A percentile compares a stretch with the other conserved stretches of the same genome.
Conservation (phyloP, 2,888 invertebrate species). For the Cataglyphis livida region DNA sequence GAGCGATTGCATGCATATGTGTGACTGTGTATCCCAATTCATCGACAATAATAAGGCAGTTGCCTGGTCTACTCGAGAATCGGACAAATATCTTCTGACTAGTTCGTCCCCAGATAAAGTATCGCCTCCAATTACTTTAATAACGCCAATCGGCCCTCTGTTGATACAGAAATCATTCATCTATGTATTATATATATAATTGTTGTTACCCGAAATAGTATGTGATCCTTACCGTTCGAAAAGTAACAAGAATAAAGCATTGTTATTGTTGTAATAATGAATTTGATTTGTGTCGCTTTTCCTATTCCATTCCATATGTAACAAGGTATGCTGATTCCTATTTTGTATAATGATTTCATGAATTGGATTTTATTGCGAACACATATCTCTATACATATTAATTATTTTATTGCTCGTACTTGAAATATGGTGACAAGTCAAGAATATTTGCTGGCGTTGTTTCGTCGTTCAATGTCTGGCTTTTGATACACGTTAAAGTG, state of each 20-base stretch:
- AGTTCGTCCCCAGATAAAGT: constrained; percentile 88
- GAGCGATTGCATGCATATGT: constrained; percentile 91
- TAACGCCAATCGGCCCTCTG: constrained; percentile 88
- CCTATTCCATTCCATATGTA: constrained; percentile 88
- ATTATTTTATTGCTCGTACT: constrained; percentile 72
- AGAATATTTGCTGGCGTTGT: constrained; percentile 88
- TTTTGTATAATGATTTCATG: constrained; percentile 43
- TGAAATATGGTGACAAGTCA: constrained; percentile 89
- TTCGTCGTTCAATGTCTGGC: constrained; percentile 90
- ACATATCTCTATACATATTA: not conserved
- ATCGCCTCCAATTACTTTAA: constrained; percentile 87
- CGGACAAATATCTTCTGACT: constrained; percentile 89
- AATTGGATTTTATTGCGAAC: not conserved
- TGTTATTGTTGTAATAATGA: constrained; percentile 86
- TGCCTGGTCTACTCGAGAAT: constrained; percentile 89
- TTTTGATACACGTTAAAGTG: constrained; percentile 89
- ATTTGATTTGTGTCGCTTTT: constrained; percentile 86
- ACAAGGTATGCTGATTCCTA: constrained; percentile 87
- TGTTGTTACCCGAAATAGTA: not conserved
- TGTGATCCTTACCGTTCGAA: constrained; percentile 86
- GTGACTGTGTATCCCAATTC: constrained; percentile 93
- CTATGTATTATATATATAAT: not conserved
- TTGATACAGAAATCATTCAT: constrained; percentile 41
- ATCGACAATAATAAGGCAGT: constrained; percentile 89
- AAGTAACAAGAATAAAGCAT: constrained; percentile 87